Evolutionary conservation across 2,797 vertebrate genomes (phyloP).

Genomic region (Macroramphosus scolopax): DNA sequence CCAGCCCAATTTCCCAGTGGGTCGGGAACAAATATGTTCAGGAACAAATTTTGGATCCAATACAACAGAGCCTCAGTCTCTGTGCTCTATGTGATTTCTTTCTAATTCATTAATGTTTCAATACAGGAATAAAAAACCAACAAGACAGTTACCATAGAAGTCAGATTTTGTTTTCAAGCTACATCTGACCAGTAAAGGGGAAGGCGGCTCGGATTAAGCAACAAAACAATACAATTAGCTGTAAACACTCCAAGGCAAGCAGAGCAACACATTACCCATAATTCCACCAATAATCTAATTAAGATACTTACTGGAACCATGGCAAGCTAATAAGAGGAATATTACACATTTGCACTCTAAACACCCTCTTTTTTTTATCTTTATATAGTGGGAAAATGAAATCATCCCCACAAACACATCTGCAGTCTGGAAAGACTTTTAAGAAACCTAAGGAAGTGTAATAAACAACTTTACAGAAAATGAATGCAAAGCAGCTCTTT

Average conservation of each 20-base stretch:
- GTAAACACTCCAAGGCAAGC: conserved; percentile 49
- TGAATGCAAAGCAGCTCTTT: conserved; percentile 30
- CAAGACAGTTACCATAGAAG: no score
- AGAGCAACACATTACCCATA: conserved; percentile 47
- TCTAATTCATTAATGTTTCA: conserved; percentile 5
- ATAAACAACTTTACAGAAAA: conserved; percentile 52
- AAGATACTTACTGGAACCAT: conserved; percentile 61
- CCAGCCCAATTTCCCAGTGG: not conserved
- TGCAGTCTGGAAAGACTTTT: no score
- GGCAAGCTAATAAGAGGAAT: conserved; percentile 58
- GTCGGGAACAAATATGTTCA: conserved; percentile 9
- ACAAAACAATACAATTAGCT: conserved; percentile 59
- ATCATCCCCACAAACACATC: conserved; percentile 62
- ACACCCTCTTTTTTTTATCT: conserved; percentile 58
- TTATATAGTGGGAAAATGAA: conserved; percentile 52
- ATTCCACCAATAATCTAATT: conserved; percentile 64
- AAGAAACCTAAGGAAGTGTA: no score
- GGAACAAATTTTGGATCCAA: conserved; percentile 3
- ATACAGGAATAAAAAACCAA: conserved; percentile 12
- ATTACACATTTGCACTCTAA: conserved; percentile 59
- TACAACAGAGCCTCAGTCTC: not conserved
- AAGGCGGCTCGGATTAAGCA: conserved; percentile 28
- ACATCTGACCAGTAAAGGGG: conserved; percentile 15
- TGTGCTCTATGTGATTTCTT: not conserved
- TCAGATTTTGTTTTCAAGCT: conserved; percentile 7